Evolutionary conservation across 53 echinoderm and acorn worm genomes (phyloP), one percentile per base, ranked within the genome.

Genomic region (Stichopus horrens): DNA sequence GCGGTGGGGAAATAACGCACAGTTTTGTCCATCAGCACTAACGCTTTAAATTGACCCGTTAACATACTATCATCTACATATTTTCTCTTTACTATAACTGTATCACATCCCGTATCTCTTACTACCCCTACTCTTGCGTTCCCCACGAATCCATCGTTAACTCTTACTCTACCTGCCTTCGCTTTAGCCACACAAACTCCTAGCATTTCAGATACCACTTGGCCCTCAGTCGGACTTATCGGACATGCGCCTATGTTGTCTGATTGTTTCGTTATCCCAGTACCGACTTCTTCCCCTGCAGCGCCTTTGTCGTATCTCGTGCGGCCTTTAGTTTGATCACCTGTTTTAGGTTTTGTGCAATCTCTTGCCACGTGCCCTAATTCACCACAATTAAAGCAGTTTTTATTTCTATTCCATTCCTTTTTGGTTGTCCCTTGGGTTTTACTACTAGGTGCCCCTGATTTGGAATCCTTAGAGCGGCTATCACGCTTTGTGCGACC

Each of bases 321-420:
- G n/a, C n/a, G n/a, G n/a, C n/a, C n/a, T n/a, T n/a, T n/a, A n/a
- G n/a, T n/a, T n/a, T n/a, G n/a, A n/a, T n/a, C n/a, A 67, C 67
- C 67, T 5, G 16, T 67, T 5, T 67, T 58, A 6, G 58, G 67
- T 67, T 67, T 67, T 14, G 13, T 67, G n/a, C 88, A 88, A 20
- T 88, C 53, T 5, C 77, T 19, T 9, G 88, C 77, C 7, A 57
- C 55, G 58, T 78, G 88, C 18, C 88, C 88, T 6, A 57, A 5
- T 13, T 58, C 55, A 23, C 23, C 10, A 77, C 88, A 77, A 77
- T 76, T 76, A 57, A 55, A 88, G 22, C 75, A 88, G 21, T 78
- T 22, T 53, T 80, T 82, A 19, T 55, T 55, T 6, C 4, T 54
- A 57, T 82, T 82, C 82, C 56, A 82, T 9, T 82, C 82, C 82